Evolutionary conservation across 2,113 vertebrate genomes (phyloP).

Genomic region (Terrapene triunguis): DNA sequence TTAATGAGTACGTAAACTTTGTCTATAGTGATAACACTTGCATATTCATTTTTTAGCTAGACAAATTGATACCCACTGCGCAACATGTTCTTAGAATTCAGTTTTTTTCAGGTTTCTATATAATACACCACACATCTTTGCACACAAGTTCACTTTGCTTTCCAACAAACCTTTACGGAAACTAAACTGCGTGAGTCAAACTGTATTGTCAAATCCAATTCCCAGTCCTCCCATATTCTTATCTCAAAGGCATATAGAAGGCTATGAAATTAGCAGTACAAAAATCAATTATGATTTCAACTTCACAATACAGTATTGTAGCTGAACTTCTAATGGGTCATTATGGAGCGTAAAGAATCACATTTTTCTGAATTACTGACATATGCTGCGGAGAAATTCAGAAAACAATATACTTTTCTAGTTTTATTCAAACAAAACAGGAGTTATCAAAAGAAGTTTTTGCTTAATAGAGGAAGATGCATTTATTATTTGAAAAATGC

Average conservation of each 20-base stretch:
- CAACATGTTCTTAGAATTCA: neutral
- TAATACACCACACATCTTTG: neutral
- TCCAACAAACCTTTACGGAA: neutral
- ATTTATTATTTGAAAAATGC: neutral
- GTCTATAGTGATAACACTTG: neutral
- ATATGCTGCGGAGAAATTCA: neutral
- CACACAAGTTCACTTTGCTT: neutral
- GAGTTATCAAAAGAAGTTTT: neutral
- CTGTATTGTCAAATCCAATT: neutral
- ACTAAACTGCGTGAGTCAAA: neutral
- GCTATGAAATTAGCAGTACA: neutral
- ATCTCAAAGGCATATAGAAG: neutral
- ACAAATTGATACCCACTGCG: neutral
- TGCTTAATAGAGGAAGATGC: neutral
- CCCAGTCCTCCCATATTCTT: accelerated
- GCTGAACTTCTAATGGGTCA: neutral
- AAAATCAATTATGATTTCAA: neutral
- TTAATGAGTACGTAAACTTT: neutral
- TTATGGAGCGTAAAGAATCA: neutral
- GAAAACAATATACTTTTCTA: neutral
- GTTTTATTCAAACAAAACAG: neutral
- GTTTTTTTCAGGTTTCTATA: neutral
- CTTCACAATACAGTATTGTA: neutral
- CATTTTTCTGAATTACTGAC: conserved; percentile 3
- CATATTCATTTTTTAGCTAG: neutral